Conservation (phyloP, 2,888 invertebrate species). For the Sisyra nigra region DNA sequence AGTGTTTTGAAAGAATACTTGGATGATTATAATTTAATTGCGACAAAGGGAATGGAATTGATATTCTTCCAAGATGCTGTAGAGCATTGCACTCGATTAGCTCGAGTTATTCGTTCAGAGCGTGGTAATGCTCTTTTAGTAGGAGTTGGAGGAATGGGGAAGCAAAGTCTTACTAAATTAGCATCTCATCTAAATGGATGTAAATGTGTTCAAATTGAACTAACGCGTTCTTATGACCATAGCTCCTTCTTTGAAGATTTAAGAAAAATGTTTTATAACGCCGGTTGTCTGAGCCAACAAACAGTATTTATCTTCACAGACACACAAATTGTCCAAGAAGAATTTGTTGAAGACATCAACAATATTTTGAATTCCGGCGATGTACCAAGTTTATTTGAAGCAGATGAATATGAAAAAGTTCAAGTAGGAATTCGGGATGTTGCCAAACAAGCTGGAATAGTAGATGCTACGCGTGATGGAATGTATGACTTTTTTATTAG, state of each 20-base stretch:
- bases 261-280: conserved; percentile 58
- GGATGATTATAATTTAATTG: conserved; percentile 65
- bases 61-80: conserved; percentile 82
- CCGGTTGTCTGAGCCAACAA: conserved; percentile 56
- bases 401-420: conserved; percentile 71
- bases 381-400: conserved; percentile 79
- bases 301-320: conserved; percentile 80
- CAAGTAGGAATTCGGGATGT: conserved; percentile 57
- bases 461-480: conserved; percentile 51
- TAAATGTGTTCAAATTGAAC: conserved; percentile 75
- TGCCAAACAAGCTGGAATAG: conserved; percentile 52
- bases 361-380: conserved; percentile 87
- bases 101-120: conserved; percentile 69
- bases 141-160: conserved; percentile 80
- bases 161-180: conserved; percentile 72
- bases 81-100: conserved; percentile 74
- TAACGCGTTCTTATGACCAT: conserved; percentile 71
- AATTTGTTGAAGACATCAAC: conserved; percentile 83
- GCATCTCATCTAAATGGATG: conserved; percentile 67
- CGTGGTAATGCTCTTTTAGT: conserved; percentile 80
- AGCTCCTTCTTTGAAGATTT: conserved; percentile 74
- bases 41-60: conserved; percentile 64
- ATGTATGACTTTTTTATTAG: conserved; percentile 78
- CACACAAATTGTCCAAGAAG: conserved; percentile 79
- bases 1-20: conserved; percentile 45